Evolutionary conservation across 2,888 invertebrate genomes (phyloP).

Genomic region (Mythimna vitellina): DNA sequence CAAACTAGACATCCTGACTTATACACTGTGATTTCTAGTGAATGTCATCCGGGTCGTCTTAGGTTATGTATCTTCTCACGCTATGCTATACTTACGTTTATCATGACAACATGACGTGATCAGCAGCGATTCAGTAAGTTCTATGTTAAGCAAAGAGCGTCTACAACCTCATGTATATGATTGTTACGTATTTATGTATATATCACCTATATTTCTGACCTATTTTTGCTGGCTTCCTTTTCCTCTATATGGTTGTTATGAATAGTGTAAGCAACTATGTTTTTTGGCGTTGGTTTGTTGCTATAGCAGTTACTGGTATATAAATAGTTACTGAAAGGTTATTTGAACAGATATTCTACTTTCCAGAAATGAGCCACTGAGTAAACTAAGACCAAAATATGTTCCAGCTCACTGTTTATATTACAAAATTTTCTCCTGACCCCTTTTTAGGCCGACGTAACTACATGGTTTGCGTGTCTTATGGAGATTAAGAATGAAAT

Average conservation of each 20-base stretch:
- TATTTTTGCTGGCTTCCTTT: slow-evolving; percentile 39
- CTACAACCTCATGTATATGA: slow-evolving; percentile 20
- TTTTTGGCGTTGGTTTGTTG: slow-evolving; percentile 6
- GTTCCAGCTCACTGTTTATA: background rate
- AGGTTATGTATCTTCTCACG: background rate
- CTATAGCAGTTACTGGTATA: slow-evolving; percentile 4
- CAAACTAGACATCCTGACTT: background rate
- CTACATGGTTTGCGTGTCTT: slow-evolving; percentile 32
- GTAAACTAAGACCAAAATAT: background rate
- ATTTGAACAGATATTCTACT: background rate
- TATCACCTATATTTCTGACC: slow-evolving; percentile 36
- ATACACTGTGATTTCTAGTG: background rate
- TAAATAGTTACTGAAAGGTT: background rate
- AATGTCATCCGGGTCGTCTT: background rate
- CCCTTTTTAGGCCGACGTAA: slow-evolving; percentile 12
- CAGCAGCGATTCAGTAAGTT: slow-evolving; percentile 32
- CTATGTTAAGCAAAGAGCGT: slow-evolving; percentile 28
- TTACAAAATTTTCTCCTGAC: background rate
- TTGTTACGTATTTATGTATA: slow-evolving; percentile 32
- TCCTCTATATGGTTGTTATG: slow-evolving; percentile 15
- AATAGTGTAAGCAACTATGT: background rate
- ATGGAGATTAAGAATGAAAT: slow-evolving; percentile 43
- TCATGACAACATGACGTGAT: slow-evolving; percentile 33
- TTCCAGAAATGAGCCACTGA: background rate
- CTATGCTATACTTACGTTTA: background rate